Evolutionary conservation across 2,797 vertebrate genomes (phyloP).

Genomic region (Sebastes kiyomatsui): DNA sequence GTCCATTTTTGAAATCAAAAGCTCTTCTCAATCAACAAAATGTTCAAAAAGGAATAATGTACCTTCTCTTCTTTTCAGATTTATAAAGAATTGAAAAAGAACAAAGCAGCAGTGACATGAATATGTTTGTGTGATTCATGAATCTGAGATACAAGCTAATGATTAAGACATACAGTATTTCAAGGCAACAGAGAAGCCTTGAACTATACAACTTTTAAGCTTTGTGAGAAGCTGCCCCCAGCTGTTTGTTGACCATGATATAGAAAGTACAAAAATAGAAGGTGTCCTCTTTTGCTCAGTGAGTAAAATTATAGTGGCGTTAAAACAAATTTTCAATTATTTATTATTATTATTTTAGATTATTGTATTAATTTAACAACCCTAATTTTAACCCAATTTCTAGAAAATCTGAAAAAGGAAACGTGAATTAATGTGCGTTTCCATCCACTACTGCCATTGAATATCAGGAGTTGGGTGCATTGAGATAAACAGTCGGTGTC

Average conservation of each 20-base stretch:
- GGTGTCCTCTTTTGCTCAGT: not conserved
- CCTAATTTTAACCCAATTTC: not conserved
- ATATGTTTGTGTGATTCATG: not conserved
- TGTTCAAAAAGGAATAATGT: not conserved
- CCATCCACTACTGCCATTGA: fast-evolving
- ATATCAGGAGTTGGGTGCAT: no score
- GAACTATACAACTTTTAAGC: not conserved
- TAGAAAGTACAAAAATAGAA: not conserved
- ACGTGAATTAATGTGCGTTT: not conserved
- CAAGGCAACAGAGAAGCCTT: not conserved
- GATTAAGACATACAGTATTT: not conserved
- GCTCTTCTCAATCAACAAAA: not conserved
- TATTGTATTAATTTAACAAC: no score
- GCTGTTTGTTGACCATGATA: not conserved
- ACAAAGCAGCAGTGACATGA: not conserved
- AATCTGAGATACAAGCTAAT: not conserved
- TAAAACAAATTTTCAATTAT: no score
- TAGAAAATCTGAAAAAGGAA: not conserved
- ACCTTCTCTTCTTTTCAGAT: not conserved
- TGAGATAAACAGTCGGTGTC: no score
- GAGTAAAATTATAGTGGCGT: not conserved
- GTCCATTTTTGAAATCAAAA: not conserved
- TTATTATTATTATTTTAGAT: no score
- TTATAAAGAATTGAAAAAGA: not conserved
- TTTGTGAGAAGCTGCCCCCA: not conserved